Base-by-base conservation (phyloP, 2,113 vertebrate genomes). In the Hippopotamus amphibius region DNA sequence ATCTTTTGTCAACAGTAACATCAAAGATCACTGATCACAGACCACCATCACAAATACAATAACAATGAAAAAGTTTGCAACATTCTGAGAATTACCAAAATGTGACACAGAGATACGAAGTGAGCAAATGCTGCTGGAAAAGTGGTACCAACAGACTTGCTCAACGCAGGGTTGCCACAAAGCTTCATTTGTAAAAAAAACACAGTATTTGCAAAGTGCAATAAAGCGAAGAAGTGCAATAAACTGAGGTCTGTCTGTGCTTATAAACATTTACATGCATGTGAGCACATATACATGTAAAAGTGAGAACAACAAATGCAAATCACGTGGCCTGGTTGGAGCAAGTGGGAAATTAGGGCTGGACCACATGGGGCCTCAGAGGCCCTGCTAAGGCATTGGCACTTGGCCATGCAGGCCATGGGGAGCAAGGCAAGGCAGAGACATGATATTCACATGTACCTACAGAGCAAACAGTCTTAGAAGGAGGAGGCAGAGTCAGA, bases 391-490 rank as follows among this genome's bases (percentile, higher is more conserved):
- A 57, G 55, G n/a, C 17, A 6, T 19, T 24, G 30, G 16, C 57
- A 30, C 37, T 30, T 14, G 26, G 55, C 3, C 6, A 3, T 13
- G 46, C n/a, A 66, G 48, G 48, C 0, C 0, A 19, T 1, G 16
- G 57, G 57, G 7, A 59, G 37, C 7, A 1, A 48, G 41, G 66
- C 1, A 5, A 22, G n/a, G 55, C 76, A 77, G 28, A 26, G n/a
- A 33, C 1, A 24, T 0, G 6, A 19, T 37, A 77, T 24, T 21
- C 61, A 48, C 17, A 72, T 2, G 63, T 26, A 33, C 22, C 81
- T 28, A n/a, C 16, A 48, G 33, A 48, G 11, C 2, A 7, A 26
- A 68, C 26, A 69, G 93, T 48, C 28, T 69, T 22, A 0, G 19
- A 2, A 63, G 30, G 46, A 41, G 16, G 33, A 72, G 57, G 21